Conservation (phyloP, 2,113 vertebrate genomes). For the Crotophaga sulcirostris region DNA sequence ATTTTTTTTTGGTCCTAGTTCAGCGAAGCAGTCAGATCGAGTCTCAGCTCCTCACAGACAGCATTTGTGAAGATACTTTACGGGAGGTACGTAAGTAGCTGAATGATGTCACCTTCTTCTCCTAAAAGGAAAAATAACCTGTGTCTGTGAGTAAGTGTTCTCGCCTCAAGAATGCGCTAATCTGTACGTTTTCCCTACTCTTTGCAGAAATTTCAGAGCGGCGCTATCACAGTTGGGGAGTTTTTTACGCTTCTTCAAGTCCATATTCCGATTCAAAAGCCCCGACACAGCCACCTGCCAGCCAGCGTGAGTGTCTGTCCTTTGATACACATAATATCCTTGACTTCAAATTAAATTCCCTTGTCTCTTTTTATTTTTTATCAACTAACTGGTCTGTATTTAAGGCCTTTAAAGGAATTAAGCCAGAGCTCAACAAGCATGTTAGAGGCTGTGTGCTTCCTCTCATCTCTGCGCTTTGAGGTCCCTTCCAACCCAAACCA, state of each 20-base stretch:
- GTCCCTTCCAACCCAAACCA: neutral
- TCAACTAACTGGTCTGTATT: neutral
- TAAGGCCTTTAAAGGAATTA: neutral
- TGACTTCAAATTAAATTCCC: neutral
- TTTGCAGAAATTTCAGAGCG: conserved; percentile 85
- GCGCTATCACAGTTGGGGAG: conserved; percentile 85
- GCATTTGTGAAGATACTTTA: conserved; percentile 75
- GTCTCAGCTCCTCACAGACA: conserved; percentile 80
- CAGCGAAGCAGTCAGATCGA: conserved; percentile 83
- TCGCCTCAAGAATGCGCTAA: neutral
- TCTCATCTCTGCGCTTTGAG: neutral
- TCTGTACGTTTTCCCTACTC: neutral
- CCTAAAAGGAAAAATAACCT: neutral
- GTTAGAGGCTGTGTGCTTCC: neutral
- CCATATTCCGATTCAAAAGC: conserved; percentile 87
- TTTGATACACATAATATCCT: neutral
- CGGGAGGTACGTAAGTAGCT: conserved; percentile 76
- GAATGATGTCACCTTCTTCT: neutral
- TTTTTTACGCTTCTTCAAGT: conserved; percentile 90
- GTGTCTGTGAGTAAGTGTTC: neutral
- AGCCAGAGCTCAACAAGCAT: neutral
- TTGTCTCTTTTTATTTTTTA: neutral
- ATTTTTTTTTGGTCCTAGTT: conserved; percentile 66
- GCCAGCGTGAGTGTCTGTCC: conserved; percentile 75
- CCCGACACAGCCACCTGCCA: conserved; percentile 86